These are phyloP conservation scores for Pedicia rivosa DNA, from an alignment of 2,888 invertebrate species.

Conservation along the genomic window DNA sequence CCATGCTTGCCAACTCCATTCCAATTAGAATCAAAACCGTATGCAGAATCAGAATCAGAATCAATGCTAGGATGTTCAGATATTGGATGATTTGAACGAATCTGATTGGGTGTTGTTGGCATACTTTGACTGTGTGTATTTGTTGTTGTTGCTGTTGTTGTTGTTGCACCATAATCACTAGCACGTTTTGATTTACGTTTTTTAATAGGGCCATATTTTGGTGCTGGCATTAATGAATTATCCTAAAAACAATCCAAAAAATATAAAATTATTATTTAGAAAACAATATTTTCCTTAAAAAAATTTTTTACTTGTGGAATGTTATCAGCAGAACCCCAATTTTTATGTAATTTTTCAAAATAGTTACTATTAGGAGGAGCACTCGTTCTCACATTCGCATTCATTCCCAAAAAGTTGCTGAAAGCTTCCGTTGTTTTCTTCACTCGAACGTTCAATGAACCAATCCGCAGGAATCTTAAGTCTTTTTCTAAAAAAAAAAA, in stretches of 20 bases:
- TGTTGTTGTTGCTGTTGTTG: constrained; percentile 24
- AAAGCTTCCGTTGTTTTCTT: constrained; percentile 87
- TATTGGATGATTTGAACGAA: constrained; percentile 26
- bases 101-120: constrained; percentile 52
- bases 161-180: constrained; percentile 34
- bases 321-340: constrained; percentile 83
- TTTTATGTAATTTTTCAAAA: constrained; percentile 61
- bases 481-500: constrained; percentile 55
- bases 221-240: constrained; percentile 50
- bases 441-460: constrained; percentile 79
- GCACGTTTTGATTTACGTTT: constrained; percentile 44
- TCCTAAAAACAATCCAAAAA: constrained; percentile 32
- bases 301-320: constrained; percentile 42
- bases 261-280: constrained; percentile 6
- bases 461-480: constrained; percentile 77
- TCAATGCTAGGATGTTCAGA: constrained; percentile 30
- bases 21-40: constrained; percentile 71
- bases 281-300: background rate
- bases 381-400: constrained; percentile 27
- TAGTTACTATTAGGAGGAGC: constrained; percentile 22
- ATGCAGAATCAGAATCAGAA: constrained; percentile 77
- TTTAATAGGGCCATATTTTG: constrained; percentile 47
- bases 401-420: constrained; percentile 77
- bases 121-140: constrained; percentile 30
- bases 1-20: constrained; percentile 17